Base-by-base conservation (phyloP, 2,113 vertebrate genomes). In the Festucalex cinctus region DNA sequence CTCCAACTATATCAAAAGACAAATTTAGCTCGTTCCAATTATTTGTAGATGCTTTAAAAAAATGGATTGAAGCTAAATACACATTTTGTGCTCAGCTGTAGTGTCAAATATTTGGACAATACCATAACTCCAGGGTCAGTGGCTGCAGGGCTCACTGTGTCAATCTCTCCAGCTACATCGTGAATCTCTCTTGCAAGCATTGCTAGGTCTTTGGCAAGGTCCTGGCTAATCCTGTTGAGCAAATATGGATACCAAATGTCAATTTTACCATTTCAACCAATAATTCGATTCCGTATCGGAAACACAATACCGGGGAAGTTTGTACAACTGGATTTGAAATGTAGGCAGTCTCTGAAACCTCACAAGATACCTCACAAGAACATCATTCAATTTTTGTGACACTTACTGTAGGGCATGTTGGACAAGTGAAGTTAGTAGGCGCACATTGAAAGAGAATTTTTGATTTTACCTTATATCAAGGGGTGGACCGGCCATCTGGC, bases 101-200 rank as follows among this genome's bases (percentile, higher is more conserved):
- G 39, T 37, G 9, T 20, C 43, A 28, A 53, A 37, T 41, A 10
- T 66, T 62, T 63, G 24, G 51, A 70, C 3, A 54, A 32, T 84
- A 96, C 96, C 96, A 93, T 90, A 91, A 93, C 93, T 88, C 93
- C 95, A 73, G 95, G 94, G 80, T 95, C 95, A 56, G 95, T 95
- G 86, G 95, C 94, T 73, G 97, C 97, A 44, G 97, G 98, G 82
- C 95, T 98, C 88, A 97, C 97, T 53, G 95, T 96, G 88, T 98
- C 97, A 80, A 98, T 98, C 87, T 98, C 97, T 77, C 97, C 97
- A 57, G 97, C 97, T 85, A 98, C 97, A 78, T 98, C 97, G 81
- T 98, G 97, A 86, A 98, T 98, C 88, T 98, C 97, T 85, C 94
- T 93, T 83, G 97, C 97, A 74, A 98, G 94, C 93, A 98, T 97